Conservation (phyloP, 2,888 invertebrate genomes). For the Lepidocyrtinus sp. region DNA sequence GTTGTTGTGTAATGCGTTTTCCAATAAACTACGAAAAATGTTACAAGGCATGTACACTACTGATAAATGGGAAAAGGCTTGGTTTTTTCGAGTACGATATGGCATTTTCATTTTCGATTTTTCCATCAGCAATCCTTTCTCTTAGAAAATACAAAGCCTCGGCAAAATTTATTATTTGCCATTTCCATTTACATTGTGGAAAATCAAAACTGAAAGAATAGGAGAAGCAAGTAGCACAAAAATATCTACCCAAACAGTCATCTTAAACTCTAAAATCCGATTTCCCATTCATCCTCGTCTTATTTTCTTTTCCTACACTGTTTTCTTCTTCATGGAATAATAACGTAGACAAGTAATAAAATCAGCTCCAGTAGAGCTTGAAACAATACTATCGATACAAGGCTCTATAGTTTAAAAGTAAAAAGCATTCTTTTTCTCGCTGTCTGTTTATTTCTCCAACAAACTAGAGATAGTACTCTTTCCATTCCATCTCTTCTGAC, state of each 20-base stretch:
- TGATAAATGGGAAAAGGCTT: no score
- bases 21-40: background rate
- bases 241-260: background rate
- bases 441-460: conserved; percentile 15
- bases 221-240: background rate
- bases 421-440: background rate
- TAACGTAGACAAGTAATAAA: conserved; percentile 41
- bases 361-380: conserved; percentile 39
- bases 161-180: conserved; percentile 48
- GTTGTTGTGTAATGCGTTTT: background rate
- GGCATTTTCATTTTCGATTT: background rate
- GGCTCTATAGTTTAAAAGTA: background rate
- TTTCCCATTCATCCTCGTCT: conserved; percentile 25
- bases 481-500: background rate
- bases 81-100: background rate
- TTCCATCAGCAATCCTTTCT: conserved; percentile 1
- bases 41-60: no score
- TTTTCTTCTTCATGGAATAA: no score
- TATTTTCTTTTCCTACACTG: conserved; percentile 5
- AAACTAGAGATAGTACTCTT: background rate
- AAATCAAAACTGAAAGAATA: conserved; percentile 33
- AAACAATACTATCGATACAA: conserved; percentile 37
- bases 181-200: conserved; percentile 46
- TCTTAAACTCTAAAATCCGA: background rate
- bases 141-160: background rate